Conservation (phyloP, 2,113 vertebrate genomes). For the Sylvietta virens region DNA sequence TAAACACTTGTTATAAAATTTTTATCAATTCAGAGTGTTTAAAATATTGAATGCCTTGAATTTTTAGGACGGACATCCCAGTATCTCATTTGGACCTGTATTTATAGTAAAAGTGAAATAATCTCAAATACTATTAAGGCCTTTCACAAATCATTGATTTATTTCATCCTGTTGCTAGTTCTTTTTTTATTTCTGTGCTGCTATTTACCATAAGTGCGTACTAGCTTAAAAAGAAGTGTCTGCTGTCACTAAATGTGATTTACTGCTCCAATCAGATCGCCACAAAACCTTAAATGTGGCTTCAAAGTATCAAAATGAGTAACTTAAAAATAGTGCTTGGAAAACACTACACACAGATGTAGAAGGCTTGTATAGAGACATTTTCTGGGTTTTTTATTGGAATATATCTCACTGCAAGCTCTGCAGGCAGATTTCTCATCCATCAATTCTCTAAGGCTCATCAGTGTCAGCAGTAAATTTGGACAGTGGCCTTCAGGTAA, state of each 20-base stretch:
- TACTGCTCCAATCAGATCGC: background rate
- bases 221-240: background rate
- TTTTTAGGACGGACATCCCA: background rate
- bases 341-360: background rate
- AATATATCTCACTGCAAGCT: background rate
- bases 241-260: background rate
- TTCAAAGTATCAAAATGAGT: background rate
- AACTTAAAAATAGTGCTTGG: background rate
- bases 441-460: background rate
- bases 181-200: background rate
- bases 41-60: background rate
- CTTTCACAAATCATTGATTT: background rate
- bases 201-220: background rate
- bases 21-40: background rate
- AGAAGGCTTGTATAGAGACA: background rate
- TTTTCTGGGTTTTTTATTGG: background rate
- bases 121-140: background rate
- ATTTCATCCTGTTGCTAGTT: background rate
- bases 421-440: background rate
- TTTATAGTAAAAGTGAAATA: background rate
- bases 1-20: background rate
- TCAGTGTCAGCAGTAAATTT: constrained; percentile 4
- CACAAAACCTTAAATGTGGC: background rate
- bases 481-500: background rate
- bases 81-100: background rate